These are phyloP conservation scores for Psylliodes chrysocephalus DNA, from an alignment of 2,888 invertebrate genomes.

Conservation along the genomic window DNA sequence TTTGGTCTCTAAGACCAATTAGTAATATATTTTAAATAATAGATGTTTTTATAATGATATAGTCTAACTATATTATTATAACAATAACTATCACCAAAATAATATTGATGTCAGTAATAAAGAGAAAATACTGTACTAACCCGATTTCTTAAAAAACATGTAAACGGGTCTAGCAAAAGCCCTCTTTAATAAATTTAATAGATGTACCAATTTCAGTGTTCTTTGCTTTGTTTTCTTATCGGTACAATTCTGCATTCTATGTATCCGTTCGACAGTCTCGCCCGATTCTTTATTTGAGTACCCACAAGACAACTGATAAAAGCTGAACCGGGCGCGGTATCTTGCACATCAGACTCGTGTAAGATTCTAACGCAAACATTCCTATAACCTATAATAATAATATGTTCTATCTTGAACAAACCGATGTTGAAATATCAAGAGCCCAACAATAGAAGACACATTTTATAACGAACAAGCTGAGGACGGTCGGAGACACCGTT, in stretches of 20 bases:
- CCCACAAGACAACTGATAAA: neutral
- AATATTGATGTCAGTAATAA: no score
- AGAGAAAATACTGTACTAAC: no score
- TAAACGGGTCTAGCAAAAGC: no score
- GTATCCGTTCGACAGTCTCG: neutral
- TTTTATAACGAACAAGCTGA: constrained; percentile 26
- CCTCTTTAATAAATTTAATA: no score
- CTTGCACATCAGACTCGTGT: constrained; percentile 2
- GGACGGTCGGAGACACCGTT: constrained; percentile 36
- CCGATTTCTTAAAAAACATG: no score
- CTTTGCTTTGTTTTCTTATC: neutral
- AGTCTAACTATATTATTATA: no score
- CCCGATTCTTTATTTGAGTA: neutral
- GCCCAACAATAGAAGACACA: constrained; percentile 23
- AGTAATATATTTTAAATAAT: no score
- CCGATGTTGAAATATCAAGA: constrained; percentile 2
- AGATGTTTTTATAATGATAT: no score
- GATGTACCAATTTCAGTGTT: no score
- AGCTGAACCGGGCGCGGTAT: no score
- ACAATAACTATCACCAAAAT: no score
- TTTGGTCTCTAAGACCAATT: no score
- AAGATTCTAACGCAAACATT: constrained; percentile 5
- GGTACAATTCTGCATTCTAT: neutral
- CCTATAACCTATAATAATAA: constrained; percentile 5
- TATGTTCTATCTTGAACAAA: constrained; percentile 6